Evolutionary conservation across 2,113 vertebrate genomes (phyloP), one percentile per base, ranked within the genome.

Genomic region (Ammodytes dubius): DNA sequence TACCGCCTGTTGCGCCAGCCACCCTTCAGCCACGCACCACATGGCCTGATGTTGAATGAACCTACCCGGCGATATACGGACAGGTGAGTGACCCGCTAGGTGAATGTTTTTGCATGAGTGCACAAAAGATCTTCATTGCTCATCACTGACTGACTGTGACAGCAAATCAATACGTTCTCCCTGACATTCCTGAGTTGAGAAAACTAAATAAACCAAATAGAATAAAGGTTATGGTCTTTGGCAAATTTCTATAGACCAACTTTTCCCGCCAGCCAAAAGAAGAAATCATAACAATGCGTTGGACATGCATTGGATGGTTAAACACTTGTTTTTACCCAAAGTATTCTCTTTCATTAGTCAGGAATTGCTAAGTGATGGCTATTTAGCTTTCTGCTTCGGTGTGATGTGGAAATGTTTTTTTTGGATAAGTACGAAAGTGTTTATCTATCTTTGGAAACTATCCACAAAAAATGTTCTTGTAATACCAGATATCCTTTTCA

Each of bases 1-100:
- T 99, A 99, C 91, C 97, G 96, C 50, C 94, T 99, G 46, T 74
- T 96, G 46, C 96, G 98, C 12, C 96, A 97, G 2, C 98, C 98
- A 12, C 88, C 96, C 2, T 97, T 99, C 87, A 92, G 83, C 49
- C 93, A 91, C 1, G 94, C 95, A 1, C 85, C 93, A 39, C 92
- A 94, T 1, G 94, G 93, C 7, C 81, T 96, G 80, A 75, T 95
- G 73, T 90, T 96, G 86, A 94, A 95, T 2, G 95, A 98, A 87
- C 94, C 97, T 4, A 90, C 84, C 56, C 97, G 97, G 75, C 96
- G 94, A 93, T 98, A 96, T 7, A 82, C 94, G 0, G 98, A 99
- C 93, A 96, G 35, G 98, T 99, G 93, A 99, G 98, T 96, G 65
- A 72, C 9, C 53, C n/a, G 53, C 56, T 75, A 71, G 88, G 74